phyloP scores from a whole-genome alignment of 2,113 vertebrate species.

The Typhlomys cinereus region DNA sequence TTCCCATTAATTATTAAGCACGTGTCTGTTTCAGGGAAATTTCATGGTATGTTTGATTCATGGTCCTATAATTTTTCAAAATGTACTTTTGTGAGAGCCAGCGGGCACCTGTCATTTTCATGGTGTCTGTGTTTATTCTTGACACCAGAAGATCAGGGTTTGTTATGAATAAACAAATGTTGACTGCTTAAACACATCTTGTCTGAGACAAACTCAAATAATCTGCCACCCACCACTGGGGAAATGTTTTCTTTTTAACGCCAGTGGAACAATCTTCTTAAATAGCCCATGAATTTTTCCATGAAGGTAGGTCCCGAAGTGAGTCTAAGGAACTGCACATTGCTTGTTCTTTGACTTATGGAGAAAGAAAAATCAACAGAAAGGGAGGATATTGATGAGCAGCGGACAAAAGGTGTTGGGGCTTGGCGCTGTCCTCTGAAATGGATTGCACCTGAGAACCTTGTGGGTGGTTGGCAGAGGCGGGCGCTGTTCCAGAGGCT shows the following conservation, averaged over 20 bases:
- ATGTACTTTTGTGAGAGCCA: conserved; percentile 72
- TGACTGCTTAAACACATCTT: conserved; percentile 26
- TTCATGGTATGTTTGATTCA: conserved; percentile 73
- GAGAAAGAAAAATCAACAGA: neutral
- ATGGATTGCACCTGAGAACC: neutral
- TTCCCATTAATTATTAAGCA: conserved; percentile 75
- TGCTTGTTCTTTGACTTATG: neutral
- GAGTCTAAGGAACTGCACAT: neutral
- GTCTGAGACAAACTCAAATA: conserved; percentile 33
- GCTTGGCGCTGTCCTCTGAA: neutral
- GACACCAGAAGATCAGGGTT: conserved; percentile 53
- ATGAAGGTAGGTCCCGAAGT: neutral
- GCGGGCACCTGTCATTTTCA: conserved; percentile 64
- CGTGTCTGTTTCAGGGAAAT: conserved; percentile 64
- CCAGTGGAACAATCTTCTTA: neutral
- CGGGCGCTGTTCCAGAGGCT: neutral
- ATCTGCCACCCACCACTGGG: neutral
- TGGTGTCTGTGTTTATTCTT: conserved; percentile 25
- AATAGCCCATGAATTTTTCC: neutral
- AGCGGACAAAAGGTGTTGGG: neutral
- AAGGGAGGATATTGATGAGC: neutral
- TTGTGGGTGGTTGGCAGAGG: neutral
- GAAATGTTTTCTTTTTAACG: conserved; percentile 40
- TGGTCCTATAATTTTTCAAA: conserved; percentile 73
- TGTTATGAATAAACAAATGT: conserved; percentile 49